Base-by-base conservation (phyloP, 2,888 invertebrate genomes). In the Acanthopleura granulata region DNA sequence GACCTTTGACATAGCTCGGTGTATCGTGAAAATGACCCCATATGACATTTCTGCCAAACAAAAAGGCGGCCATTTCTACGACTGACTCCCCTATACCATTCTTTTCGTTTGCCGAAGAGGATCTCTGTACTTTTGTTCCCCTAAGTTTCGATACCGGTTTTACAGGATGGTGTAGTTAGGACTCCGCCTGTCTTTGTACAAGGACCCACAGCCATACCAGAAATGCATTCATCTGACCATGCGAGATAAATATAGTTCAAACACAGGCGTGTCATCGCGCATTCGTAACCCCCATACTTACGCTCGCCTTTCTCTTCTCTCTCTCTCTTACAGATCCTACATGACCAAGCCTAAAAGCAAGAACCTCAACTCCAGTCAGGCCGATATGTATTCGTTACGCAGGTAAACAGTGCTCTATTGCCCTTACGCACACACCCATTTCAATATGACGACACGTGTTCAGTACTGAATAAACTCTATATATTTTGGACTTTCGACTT, bases 271-370 rank as follows among this genome's bases (percentile, higher is more conserved):
- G 66, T 66, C 66, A 16, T 25, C 4, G 22, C 25, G 18, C 25
- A 16, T 27, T 66, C 57, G 57, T 27, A 16, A 66, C 22, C 3
- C 29, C 29, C 22, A 12, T 66, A 16, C 29, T 66, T 27, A 22
- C 16, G 25, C 18, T 6, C 18, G 57, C 22, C 16, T 25, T 27
- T 66, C 22, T 66, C 66, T 27, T 66, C 29, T 69, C 25, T 49
- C 40, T 72, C 62, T 66, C 29, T 69, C 12, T 75, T 75, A 49
- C 77, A 77, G 77, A 30, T 77, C 74, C 57, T 76, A 74, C 70
- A 74, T 62, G 51, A 77, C 75, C 22, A 74, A 72, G 25, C 73
- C 76, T 66, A 66, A 66, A 27, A 66, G 25, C 66, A 66, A 25
- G 66, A 66, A 66, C 29, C 22, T 66, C 14, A 22, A 22, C 16